Evolutionary conservation across 2,888 invertebrate species (phyloP).

Genomic region (Nebria brevicollis): DNA sequence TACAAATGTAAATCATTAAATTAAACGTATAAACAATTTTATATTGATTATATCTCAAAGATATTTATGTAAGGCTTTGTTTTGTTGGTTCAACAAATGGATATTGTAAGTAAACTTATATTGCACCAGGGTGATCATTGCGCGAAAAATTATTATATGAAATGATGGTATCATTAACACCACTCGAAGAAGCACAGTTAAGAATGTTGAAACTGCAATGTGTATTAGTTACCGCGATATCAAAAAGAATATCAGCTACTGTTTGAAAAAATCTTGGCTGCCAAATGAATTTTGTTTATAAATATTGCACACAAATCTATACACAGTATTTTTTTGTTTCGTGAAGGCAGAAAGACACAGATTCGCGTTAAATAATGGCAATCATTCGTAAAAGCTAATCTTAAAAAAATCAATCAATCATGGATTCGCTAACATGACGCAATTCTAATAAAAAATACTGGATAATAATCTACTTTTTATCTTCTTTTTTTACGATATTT

Average conservation of each 20-base stretch:
- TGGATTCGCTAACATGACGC: slow-evolving; percentile 38
- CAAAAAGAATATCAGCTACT: slow-evolving; percentile 12
- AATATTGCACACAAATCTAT: slow-evolving; percentile 40
- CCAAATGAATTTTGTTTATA: slow-evolving; percentile 8
- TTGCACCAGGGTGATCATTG: slow-evolving; percentile 11
- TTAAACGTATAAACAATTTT: too few species aligned
- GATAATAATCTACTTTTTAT: slow-evolving; percentile 42
- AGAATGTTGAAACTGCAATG: slow-evolving; percentile 16
- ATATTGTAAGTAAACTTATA: neutral
- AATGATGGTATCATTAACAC: slow-evolving; percentile 43
- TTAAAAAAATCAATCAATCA: slow-evolving; percentile 34
- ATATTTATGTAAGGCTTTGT: too few species aligned
- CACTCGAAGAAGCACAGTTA: slow-evolving; percentile 32
- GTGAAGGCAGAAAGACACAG: slow-evolving; percentile 42
- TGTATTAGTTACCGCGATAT: slow-evolving; percentile 31
- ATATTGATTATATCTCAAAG: too few species aligned
- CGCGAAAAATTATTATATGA: neutral
- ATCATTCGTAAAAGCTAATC: slow-evolving; percentile 41
- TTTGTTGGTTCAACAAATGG: neutral
- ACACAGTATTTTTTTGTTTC: slow-evolving; percentile 17
- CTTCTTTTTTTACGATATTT: slow-evolving; percentile 46
- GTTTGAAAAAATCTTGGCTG: neutral
- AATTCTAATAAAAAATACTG: slow-evolving; percentile 43
- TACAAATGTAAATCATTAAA: too few species aligned
- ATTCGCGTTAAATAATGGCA: slow-evolving; percentile 35